These are phyloP conservation scores for Paedocypris micromegethes DNA, from an alignment of 2,797 vertebrate genomes.

Conservation along the genomic window DNA sequence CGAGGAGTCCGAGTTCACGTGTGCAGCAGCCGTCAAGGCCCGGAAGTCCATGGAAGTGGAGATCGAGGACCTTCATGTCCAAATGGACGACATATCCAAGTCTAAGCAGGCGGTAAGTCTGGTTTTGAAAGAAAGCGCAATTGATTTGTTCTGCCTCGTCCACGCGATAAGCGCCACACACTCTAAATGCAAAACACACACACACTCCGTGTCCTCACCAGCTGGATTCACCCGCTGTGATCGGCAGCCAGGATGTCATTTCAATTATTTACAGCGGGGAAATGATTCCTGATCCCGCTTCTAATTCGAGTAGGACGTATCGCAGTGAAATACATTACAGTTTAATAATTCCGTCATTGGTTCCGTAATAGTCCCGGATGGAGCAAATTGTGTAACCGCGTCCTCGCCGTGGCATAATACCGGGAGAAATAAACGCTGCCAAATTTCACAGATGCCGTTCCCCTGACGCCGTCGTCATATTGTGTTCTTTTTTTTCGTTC, in stretches of 20 bases:
- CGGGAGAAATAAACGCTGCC: constrained; percentile 38
- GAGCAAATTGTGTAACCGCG: constrained; percentile 50
- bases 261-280: constrained; percentile 47
- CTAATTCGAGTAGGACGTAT: constrained; percentile 51
- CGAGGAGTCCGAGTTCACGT: constrained; percentile 96
- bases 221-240: constrained; percentile 21
- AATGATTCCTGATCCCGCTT: constrained; percentile 49
- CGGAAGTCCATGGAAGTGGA: constrained; percentile 96
- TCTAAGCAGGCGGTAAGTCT: constrained; percentile 82
- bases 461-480: constrained; percentile 21
- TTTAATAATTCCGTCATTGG: constrained; percentile 51
- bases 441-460: constrained; percentile 33
- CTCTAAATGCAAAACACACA: no score
- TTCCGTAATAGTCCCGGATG: constrained; percentile 37
- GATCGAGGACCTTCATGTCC: constrained; percentile 93
- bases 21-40: constrained; percentile 86
- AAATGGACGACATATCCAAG: constrained; percentile 93
- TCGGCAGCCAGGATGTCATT: constrained; percentile 23
- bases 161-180: no score
- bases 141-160: no score
- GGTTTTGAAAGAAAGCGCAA: not conserved
- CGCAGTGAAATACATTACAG: constrained; percentile 48
- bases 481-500: constrained; percentile 20
- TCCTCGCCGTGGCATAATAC: constrained; percentile 39
- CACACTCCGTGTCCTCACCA: not conserved